phyloP scores from a whole-genome alignment of 2,113 vertebrate species.

The Myotis yumanensis region DNA sequence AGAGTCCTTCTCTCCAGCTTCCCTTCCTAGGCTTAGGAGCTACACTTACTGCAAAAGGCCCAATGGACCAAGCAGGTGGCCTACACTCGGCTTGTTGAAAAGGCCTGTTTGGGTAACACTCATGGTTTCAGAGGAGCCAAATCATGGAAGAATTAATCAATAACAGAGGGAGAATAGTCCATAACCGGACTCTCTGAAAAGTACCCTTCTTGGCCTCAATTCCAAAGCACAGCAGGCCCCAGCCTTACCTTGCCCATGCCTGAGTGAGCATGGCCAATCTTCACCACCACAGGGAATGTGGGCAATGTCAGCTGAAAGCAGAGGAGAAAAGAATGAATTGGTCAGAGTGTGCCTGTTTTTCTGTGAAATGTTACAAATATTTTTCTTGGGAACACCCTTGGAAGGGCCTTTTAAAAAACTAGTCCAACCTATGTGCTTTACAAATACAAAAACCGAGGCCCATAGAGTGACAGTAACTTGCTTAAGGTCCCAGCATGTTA shows the following conservation, averaged over 20 bases:
- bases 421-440: not conserved
- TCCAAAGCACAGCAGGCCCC: not conserved
- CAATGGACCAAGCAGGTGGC: not conserved
- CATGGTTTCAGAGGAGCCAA: not conserved
- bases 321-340: constrained; percentile 60
- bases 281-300: constrained; percentile 97
- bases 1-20: not conserved
- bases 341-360: not conserved
- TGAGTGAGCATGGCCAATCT: constrained; percentile 98
- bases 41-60: not conserved
- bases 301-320: constrained; percentile 94
- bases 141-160: not conserved
- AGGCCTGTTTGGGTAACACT: not conserved
- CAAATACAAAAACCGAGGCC: not conserved
- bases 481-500: not conserved
- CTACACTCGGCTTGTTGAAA: not conserved
- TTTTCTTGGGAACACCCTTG: not conserved
- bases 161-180: not conserved
- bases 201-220: not conserved
- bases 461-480: not conserved
- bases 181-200: not conserved
- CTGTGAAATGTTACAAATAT: not conserved
- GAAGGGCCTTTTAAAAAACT: not conserved
- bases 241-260: constrained; percentile 98
- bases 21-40: not conserved